Base-by-base conservation (phyloP, 2,113 vertebrate species). In the Atherinomorus stipes region DNA sequence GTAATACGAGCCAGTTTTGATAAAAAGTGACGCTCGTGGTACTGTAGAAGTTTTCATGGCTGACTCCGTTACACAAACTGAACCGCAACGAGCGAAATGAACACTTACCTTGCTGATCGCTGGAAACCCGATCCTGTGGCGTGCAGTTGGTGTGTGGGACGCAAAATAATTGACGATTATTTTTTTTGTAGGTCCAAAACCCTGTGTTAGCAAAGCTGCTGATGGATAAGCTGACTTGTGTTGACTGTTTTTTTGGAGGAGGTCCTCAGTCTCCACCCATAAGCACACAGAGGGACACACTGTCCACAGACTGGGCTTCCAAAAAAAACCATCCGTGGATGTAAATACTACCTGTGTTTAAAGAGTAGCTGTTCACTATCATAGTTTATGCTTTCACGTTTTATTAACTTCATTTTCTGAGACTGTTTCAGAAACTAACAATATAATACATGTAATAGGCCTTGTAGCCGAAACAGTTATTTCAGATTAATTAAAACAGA, bases 181-280 rank as follows among this genome's bases (percentile, higher is more conserved):
- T 16, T 34, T 23, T 44, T 10, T 8, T 34, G 31, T 40, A 40
- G 51, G 12, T 44, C 28, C 2, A 26, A 11, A 8, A 56, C 51
- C 44, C 64, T 47, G 28, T 2, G 21, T 22, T 9, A n/a, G 16
- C 28, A 42, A 28, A 45, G 61, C 65, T 44, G 50, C 50, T n/a
- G 64, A 16, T 80, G 84, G 15, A 54, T 40, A 60, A 34, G 67
- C 63, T 34, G 34, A 34, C n/a, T 77, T 63, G 28, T 73, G 77
- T 65, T 49, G 74, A 62, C 62, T 21, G 21, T 71, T 77, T 76
- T 85, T 78, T 76, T 54, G 71, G 74, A 61, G 69, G 82, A 85
- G 66, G 71, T 68, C 45, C 70, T 76, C 62, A 64, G 86, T 88
- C 87, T 88, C 89, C 88, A 84, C 89, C 89, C 89, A 88, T n/a